Base-by-base conservation (phyloP, 2,888 invertebrate genomes). In the Stratiomys singularior region DNA sequence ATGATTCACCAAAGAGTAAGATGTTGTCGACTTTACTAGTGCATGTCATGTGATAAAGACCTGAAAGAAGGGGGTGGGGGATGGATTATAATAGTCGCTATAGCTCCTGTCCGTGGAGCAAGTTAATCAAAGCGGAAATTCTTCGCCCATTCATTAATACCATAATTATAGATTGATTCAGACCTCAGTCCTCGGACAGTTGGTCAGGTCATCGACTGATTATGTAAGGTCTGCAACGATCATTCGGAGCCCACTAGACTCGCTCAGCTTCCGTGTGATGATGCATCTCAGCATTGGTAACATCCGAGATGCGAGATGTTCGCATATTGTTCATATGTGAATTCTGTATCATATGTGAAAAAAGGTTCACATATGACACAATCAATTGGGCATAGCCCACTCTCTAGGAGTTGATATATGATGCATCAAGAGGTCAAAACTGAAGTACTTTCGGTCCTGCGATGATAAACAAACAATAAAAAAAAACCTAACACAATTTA, bases 101-200 rank as follows among this genome's bases (percentile, higher is more conserved):
- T 52, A 13, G 4, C 52, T 64, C n/a, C 64, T 28, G 7, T 11
- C 15, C n/a, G 30, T 25, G n/a, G 64, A 28, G 28, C 27, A 30
- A 64, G 64, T 64, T 28, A 64, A 64, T 64, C 64, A 64, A 64
- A 64, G 64, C 64, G 64, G 64, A 64, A 64, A 64, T 25, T 64
- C 64, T 30, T 30, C 23, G 58, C 30, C 64, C 64, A 64, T 64
- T 64, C 64, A 64, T 64, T 64, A 64, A 64, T 64, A 27, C 18
- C 30, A 25, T 64, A 18, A 64, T 64, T 64, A 64, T 28, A 28
- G 28, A 18, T 64, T 30, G 30, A 64, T n/a, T 25, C 64, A 30
- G 28, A 30, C 2, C 15, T 28, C n/a, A 7, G 28, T 28, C 15
- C 3, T 3, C 28, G n/a, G 13, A 27, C 11, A 60, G 60, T 64